A percentile compares a stretch with the other conserved stretches of the same genome.
Evolutionary conservation across 2,113 vertebrate species (phyloP).

Genomic region (Leucopternis melanops): DNA sequence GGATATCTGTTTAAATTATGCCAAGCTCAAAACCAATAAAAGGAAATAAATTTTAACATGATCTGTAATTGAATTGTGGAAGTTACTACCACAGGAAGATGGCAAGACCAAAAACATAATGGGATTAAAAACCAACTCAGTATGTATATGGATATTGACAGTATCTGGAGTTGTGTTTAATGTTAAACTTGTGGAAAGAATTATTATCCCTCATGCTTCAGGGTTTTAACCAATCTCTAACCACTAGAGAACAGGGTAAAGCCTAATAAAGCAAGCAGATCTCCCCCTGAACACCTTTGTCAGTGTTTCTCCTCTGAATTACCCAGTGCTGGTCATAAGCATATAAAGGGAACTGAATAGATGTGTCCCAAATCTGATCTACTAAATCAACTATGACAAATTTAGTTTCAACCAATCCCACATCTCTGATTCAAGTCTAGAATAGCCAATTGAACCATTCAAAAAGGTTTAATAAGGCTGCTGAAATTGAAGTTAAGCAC

Average conservation of each 20-base stretch:
- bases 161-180: not conserved
- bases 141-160: not conserved
- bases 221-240: not conserved
- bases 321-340: rapidly evolving
- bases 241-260: not conserved
- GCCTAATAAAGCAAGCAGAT: not conserved
- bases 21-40: conserved; percentile 1
- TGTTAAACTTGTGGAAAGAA: not conserved
- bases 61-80: conserved; percentile 8
- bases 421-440: not conserved
- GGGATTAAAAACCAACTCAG: conserved; percentile 29
- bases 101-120: conserved; percentile 17
- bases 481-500: not conserved
- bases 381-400: not conserved
- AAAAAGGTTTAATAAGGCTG: not conserved
- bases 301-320: not conserved
- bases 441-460: not conserved
- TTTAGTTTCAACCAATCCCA: not conserved
- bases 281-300: not conserved
- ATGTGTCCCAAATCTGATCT: not conserved
- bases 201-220: not conserved
- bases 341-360: not conserved
- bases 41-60: conserved; percentile 17
- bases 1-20: not conserved
- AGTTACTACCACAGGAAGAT: not conserved